phyloP scores from a whole-genome alignment of 2,113 vertebrate genomes.

The Euleptes europaea region DNA sequence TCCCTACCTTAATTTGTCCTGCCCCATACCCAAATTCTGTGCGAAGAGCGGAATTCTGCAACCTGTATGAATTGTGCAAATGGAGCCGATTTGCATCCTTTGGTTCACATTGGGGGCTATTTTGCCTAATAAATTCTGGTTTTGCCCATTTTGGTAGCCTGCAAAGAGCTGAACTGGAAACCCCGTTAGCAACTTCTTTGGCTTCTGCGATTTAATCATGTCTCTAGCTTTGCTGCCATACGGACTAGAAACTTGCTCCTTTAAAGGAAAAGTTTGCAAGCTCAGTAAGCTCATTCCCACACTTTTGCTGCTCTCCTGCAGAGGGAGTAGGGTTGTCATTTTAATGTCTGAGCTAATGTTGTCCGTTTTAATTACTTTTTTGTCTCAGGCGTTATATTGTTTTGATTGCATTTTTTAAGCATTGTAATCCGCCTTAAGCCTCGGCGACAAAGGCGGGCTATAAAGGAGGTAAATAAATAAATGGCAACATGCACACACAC shows the following conservation, averaged over 20 bases:
- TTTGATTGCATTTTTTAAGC: too few relatives aligned
- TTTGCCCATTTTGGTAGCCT: neutral
- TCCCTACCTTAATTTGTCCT: neutral
- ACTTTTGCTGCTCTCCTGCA: too few relatives aligned
- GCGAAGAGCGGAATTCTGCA: neutral
- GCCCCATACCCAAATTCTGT: neutral
- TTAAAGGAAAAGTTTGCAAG: neutral
- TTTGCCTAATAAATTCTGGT: neutral
- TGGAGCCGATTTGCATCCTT: neutral
- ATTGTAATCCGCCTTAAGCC: too few relatives aligned
- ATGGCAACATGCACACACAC: neutral
- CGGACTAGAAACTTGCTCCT: neutral
- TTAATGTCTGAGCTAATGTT: too few relatives aligned
- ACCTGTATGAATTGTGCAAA: neutral
- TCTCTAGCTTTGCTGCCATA: neutral
- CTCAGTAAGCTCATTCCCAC: neutral
- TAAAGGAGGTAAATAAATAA: too few relatives aligned
- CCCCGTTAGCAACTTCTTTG: neutral
- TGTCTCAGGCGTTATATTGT: too few relatives aligned
- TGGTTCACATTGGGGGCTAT: neutral
- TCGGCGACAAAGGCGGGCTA: too few relatives aligned
- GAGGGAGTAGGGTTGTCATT: too few relatives aligned
- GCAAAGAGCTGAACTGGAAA: neutral
- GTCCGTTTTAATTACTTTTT: too few relatives aligned
- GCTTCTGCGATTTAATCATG: neutral